phyloP scores from a whole-genome alignment of 2,797 vertebrate genomes.

The Parambassis ranga region DNA sequence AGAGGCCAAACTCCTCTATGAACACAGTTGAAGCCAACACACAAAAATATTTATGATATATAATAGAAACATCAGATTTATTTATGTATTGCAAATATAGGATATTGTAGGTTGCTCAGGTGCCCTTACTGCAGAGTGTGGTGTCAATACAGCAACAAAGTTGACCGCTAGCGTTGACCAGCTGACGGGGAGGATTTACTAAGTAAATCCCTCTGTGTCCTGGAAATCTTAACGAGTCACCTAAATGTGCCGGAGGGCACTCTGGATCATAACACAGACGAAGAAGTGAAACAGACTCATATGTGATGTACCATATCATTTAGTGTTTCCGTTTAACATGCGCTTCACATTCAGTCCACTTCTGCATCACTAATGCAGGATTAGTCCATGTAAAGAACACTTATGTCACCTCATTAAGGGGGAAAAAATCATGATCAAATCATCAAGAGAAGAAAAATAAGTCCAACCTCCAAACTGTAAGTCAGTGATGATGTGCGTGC shows the following conservation, averaged over 20 bases:
- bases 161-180: slow-evolving; percentile 20
- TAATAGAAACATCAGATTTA: no score
- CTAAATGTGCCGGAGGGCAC: slow-evolving; percentile 36
- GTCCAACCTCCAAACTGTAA: background rate
- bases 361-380: slow-evolving; percentile 8
- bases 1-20: no score
- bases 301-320: no score
- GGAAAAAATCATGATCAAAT: slow-evolving; percentile 11
- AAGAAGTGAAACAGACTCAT: no score
- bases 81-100: no score
- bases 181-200: slow-evolving; percentile 63
- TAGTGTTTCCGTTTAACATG: no score
- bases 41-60: no score
- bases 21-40: no score
- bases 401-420: slow-evolving; percentile 30
- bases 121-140: no score
- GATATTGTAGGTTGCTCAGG: no score
- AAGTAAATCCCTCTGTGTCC: slow-evolving; percentile 56
- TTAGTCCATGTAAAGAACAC: slow-evolving; percentile 11
- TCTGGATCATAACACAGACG: background rate
- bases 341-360: background rate
- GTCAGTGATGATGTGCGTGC: background rate
- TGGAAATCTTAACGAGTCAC: slow-evolving; percentile 57
- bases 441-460: background rate
- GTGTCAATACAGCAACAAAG: slow-evolving; percentile 33